Evolutionary conservation across 2,113 vertebrate species (phyloP).

Genomic region (Acrocephalus kingi): DNA sequence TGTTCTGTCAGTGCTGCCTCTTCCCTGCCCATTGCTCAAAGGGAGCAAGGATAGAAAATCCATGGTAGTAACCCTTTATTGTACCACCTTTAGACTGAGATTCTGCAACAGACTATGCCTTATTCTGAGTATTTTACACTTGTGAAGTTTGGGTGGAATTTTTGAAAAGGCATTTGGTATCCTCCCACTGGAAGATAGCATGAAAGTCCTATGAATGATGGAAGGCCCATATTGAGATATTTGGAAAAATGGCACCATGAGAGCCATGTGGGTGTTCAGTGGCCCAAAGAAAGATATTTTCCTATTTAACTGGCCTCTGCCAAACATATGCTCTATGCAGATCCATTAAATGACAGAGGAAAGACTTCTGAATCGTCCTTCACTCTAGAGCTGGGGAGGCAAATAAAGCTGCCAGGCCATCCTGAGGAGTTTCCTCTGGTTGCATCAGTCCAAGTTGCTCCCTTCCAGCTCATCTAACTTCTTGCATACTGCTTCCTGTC

Average conservation of each 20-base stretch:
- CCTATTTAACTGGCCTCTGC: background rate
- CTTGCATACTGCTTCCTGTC: background rate
- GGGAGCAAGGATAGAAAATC: background rate
- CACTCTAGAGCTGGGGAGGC: background rate
- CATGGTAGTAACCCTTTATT: background rate
- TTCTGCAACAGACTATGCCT: background rate
- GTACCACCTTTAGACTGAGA: background rate
- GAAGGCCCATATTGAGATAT: background rate
- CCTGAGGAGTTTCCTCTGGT: background rate
- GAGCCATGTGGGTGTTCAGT: background rate
- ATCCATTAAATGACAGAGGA: background rate
- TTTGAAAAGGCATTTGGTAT: background rate
- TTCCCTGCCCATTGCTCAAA: background rate
- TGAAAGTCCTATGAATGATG: background rate
- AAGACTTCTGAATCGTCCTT: background rate
- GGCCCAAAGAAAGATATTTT: background rate
- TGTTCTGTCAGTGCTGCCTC: background rate
- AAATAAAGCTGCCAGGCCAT: background rate
- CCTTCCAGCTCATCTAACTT: background rate
- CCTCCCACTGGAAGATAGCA: background rate
- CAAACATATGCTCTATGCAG: fast-evolving
- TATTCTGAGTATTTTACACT: background rate
- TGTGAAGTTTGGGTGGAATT: background rate
- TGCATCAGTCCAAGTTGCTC: background rate
- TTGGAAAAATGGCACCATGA: background rate